phyloP scores from a whole-genome alignment of 1,140 invertebrate genomes.

The Solen grandis region DNA sequence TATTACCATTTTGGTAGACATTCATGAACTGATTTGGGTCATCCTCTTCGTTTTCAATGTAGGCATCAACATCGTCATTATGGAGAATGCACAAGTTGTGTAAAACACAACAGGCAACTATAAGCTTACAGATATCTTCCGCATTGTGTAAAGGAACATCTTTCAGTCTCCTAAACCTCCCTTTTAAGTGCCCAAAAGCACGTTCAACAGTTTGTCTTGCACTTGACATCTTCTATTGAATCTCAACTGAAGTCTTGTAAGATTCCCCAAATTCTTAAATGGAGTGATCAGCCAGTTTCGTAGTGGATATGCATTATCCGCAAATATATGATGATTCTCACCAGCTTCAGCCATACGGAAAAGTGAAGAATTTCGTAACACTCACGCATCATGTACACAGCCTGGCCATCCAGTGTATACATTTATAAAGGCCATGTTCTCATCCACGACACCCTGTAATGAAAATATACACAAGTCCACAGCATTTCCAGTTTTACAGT shows the following conservation, averaged over 20 bases:
- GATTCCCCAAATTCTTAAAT: slow-evolving; percentile 35
- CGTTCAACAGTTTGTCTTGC: slow-evolving; percentile 19
- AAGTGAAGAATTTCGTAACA: slow-evolving; percentile 25
- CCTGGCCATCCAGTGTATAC: slow-evolving; percentile 50
- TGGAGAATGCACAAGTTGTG: slow-evolving; percentile 47
- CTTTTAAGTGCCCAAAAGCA: slow-evolving; percentile 50
- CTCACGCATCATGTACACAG: slow-evolving; percentile 47
- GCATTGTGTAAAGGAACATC: slow-evolving; percentile 17
- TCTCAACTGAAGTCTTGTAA: slow-evolving; percentile 16
- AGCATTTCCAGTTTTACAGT: too few species aligned
- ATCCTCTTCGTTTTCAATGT: slow-evolving; percentile 24
- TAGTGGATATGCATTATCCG: slow-evolving; percentile 43
- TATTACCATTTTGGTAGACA: not conserved
- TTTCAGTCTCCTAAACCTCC: slow-evolving; percentile 35
- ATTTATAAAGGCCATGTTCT: slow-evolving; percentile 20
- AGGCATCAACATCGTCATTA: slow-evolving; percentile 44
- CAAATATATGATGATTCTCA: slow-evolving; percentile 6
- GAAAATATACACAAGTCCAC: too few species aligned
- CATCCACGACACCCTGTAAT: slow-evolving; percentile 39
- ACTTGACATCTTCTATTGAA: slow-evolving; percentile 33
- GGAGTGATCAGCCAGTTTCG: slow-evolving; percentile 36
- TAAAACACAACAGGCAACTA: slow-evolving; percentile 30
- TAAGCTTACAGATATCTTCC: slow-evolving; percentile 11
- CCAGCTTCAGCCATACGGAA: slow-evolving; percentile 31
- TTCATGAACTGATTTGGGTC: slow-evolving; percentile 1